A percentile compares a stretch with the other conserved stretches of the same genome.
phyloP scores from a whole-genome alignment of 2,797 vertebrate genomes.

The Channa striata region DNA sequence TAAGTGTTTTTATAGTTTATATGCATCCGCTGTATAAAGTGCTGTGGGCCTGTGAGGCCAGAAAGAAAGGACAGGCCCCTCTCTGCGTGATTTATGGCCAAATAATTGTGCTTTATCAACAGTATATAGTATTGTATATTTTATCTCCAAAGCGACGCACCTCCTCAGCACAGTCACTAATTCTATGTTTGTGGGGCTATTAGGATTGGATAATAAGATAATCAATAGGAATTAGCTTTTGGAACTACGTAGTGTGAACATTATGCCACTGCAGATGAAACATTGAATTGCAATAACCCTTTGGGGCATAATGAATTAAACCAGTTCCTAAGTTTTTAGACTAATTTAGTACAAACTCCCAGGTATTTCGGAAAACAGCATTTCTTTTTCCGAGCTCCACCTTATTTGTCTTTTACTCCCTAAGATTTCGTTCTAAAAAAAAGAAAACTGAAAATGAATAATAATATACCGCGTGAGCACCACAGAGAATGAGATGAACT shows the following conservation, averaged over 20 bases:
- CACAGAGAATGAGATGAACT: conserved; percentile 5
- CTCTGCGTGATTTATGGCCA: conserved; percentile 79
- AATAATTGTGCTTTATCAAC: conserved; percentile 82
- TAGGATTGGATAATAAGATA: conserved; percentile 64
- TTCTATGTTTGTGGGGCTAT: conserved; percentile 54
- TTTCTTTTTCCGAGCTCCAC: conserved; percentile 4
- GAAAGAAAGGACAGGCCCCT: conserved; percentile 49
- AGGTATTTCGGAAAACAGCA: conserved; percentile 5
- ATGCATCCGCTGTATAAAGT: conserved; percentile 30
- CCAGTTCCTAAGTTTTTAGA: conserved; percentile 19
- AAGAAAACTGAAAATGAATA: background rate
- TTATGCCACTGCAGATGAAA: conserved; percentile 39
- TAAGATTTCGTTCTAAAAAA: too few species aligned
- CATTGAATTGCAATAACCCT: conserved; percentile 33
- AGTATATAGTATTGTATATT: conserved; percentile 78
- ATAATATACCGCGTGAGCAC: background rate
- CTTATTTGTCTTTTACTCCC: conserved; percentile 9
- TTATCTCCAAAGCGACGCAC: conserved; percentile 56
- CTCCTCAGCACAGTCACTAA: conserved; percentile 39
- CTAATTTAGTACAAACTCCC: conserved; percentile 11
- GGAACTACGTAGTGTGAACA: conserved; percentile 34
- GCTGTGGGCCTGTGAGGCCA: conserved; percentile 53
- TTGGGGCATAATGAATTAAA: conserved; percentile 27
- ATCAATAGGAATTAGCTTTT: conserved; percentile 77
- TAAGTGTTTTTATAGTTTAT: conserved; percentile 35